Conservation (phyloP, 2,797 vertebrate genomes). For the Onychomys torridus region DNA sequence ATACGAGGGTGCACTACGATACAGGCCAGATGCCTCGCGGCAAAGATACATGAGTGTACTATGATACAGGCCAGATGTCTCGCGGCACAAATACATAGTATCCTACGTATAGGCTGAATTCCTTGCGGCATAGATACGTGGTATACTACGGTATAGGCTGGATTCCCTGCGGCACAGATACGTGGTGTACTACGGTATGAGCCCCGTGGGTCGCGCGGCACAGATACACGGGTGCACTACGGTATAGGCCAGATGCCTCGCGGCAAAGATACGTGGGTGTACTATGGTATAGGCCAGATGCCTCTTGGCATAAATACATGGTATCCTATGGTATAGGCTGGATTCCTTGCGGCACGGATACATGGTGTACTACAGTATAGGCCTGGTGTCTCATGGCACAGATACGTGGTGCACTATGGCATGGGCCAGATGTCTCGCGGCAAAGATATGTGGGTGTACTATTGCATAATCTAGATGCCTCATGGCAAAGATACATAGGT, state of each 20-base stretch:
- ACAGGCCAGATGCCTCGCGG: background rate
- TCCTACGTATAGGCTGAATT: background rate
- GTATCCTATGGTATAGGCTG: background rate
- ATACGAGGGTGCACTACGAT: background rate
- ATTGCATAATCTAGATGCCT: background rate
- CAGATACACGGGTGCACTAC: background rate
- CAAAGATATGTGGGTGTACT: background rate
- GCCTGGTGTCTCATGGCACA: too few species aligned
- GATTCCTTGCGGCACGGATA: too few species aligned
- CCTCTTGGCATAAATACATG: background rate
- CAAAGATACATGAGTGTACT: background rate
- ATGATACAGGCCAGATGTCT: background rate
- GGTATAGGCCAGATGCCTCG: background rate
- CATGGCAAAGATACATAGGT: too few species aligned
- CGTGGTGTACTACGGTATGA: background rate
- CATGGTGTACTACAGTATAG: too few species aligned
- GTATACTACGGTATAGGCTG: background rate
- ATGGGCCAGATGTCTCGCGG: background rate
- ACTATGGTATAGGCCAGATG: too few species aligned
- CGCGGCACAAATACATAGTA: background rate
- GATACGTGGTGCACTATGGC: rapidly evolving
- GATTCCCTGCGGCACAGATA: background rate
- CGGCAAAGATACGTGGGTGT: background rate
- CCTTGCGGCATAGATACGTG: background rate
- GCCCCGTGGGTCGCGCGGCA: background rate